Base-by-base conservation (phyloP, 1,140 invertebrate genomes). In the Propsilocerus akamusi region DNA sequence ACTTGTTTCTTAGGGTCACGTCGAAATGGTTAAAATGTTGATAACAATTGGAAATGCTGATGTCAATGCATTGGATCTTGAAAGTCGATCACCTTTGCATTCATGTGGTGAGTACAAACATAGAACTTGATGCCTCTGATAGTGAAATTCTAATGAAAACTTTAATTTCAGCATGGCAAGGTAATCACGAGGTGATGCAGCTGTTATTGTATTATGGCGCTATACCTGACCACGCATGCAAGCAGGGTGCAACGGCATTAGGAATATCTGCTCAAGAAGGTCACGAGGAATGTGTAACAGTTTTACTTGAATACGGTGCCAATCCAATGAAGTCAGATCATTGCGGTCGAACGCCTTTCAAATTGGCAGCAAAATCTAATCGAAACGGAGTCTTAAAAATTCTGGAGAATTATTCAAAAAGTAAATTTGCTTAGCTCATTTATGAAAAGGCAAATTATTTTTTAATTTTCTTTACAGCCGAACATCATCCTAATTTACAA, bases 91-190 rank as follows among this genome's bases (percentile, higher is more conserved):
- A 0, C 84, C 92, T 5, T 64, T 96, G 51, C 91, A 95, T 68
- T 91, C 87, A 14, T 91, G 91, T n/a, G n/a, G n/a, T n/a, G n/a
- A n/a, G n/a, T n/a, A n/a, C n/a, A n/a, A n/a, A n/a, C n/a, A n/a
- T n/a, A n/a, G n/a, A n/a, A n/a, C n/a, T n/a, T n/a, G n/a, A n/a
- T n/a, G n/a, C n/a, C n/a, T n/a, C n/a, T n/a, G n/a, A n/a, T n/a
- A n/a, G n/a, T n/a, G n/a, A n/a, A n/a, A n/a, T n/a, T n/a, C n/a
- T n/a, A n/a, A n/a, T n/a, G n/a, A n/a, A n/a, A n/a, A n/a, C n/a
- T n/a, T n/a, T n/a, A n/a, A n/a, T n/a, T n/a, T n/a, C n/a, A n/a
- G 85, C 88, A 47, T 96, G 91, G 91, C 86, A 94, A 63, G 92
- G 92, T 7, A 86, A 94, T 57, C 76, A 79, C 22, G 75, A 80